phyloP scores from a whole-genome alignment of 1,140 invertebrate species.

The Pseudomyrmex sp. region DNA sequence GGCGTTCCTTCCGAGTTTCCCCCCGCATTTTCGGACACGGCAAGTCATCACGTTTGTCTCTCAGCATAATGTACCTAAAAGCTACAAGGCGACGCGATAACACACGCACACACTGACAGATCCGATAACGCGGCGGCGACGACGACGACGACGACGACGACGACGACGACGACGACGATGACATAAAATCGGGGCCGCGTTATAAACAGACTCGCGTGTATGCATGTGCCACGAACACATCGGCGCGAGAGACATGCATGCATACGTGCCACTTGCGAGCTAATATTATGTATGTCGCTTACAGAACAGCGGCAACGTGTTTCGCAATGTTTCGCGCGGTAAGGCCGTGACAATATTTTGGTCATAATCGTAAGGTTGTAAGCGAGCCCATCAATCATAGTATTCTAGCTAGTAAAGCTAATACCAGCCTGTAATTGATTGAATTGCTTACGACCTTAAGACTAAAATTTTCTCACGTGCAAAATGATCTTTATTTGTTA shows the following conservation, averaged over 20 bases:
- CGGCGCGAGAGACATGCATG: background rate
- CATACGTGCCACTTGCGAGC: conserved; percentile 31
- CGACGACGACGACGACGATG: conserved; percentile 66
- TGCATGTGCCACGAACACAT: conserved; percentile 37
- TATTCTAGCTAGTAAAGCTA: no score
- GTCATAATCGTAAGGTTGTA: no score
- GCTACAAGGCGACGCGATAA: conserved; percentile 75
- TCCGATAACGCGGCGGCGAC: conserved; percentile 76
- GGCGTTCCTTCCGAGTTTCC: background rate
- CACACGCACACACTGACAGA: conserved; percentile 51
- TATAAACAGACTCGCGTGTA: conserved; percentile 70
- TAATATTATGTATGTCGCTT: conserved; percentile 42
- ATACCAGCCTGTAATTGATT: no score
- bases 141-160: conserved; percentile 55
- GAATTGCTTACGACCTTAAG: no score
- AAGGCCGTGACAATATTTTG: background rate
- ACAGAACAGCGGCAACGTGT: conserved; percentile 33
- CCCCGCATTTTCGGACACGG: conserved; percentile 26
- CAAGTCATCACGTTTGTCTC: conserved; percentile 33
- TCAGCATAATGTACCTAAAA: conserved; percentile 51
- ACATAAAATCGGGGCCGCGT: conserved; percentile 69
- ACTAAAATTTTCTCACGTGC: no score
- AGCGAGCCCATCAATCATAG: no score
- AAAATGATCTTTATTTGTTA: no score
- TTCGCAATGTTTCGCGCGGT: conserved; percentile 54